Evolutionary conservation across 2,888 invertebrate species (phyloP), one percentile per base, ranked within the genome.

Genomic region (Agriotes lineatus): DNA sequence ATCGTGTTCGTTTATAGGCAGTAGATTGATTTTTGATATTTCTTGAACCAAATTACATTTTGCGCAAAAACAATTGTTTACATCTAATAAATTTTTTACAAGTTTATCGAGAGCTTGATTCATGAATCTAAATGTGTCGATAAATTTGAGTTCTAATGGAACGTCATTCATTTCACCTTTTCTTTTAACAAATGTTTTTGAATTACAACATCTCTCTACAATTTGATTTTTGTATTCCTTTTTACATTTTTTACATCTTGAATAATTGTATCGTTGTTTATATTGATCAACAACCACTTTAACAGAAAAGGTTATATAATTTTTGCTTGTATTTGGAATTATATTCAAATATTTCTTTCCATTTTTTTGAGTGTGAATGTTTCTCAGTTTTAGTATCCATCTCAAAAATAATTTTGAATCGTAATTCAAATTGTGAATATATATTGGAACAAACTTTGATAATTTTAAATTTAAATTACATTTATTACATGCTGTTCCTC

Each of bases 381-480:
- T 42, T 42, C 42, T 42, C 42, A 42, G 16, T 42, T 42, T 42
- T 42, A 42, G 16, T 16, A 42, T 42, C 42, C 42, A 42, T 42
- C 37, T 37, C 37, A 37, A 37, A 37, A 37, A 37, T 37, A 10
- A 37, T 37, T 37, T 37, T 37, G 37, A 42, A 42, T 42, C 42
- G 42, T 42, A 42, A 16, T 42, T 42, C 16, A 42, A 16, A 42
- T 42, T 42, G 37, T 37, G 37, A 37, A 37, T 37, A 37, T 37
- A 37, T n/a, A 37, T 3, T 37, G 37, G 37, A 37, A 42, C 42
- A 42, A 42, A 42, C 42, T 42, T 42, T 12, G 42, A 16, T 42
- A 42, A 42, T 42, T 42, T 42, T 42, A 42, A 42, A 42, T 42
- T 42, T 42, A 42, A 16, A 42, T 42, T 42, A 42, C 42, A 42